These are phyloP conservation scores for Mus caroli DNA, from an alignment of 2,797 vertebrate genomes.

Conservation along the genomic window DNA sequence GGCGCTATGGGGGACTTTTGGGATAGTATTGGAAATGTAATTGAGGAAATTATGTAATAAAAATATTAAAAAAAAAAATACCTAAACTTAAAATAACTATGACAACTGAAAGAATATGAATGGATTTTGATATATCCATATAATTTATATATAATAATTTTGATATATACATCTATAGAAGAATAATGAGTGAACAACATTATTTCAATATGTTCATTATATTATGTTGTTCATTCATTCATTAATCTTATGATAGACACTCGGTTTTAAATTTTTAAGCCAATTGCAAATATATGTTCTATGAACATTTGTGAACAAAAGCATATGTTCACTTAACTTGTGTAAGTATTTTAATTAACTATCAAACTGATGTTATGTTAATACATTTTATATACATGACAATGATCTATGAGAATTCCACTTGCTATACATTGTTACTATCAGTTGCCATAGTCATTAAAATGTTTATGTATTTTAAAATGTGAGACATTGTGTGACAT, in stretches of 20 bases:
- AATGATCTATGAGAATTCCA: not conserved
- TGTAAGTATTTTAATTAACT: slow-evolving; percentile 34
- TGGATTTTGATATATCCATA: not conserved
- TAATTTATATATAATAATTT: not conserved
- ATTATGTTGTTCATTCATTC: not conserved
- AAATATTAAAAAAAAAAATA: no score
- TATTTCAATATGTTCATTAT: not conserved
- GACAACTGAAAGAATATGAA: not conserved
- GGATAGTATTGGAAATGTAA: no score
- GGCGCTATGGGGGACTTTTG: no score
- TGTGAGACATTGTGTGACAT: not conserved
- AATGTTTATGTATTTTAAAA: slow-evolving; percentile 9
- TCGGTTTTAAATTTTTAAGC: slow-evolving; percentile 4
- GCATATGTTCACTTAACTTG: slow-evolving; percentile 9
- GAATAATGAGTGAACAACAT: not conserved
- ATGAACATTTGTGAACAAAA: not conserved
- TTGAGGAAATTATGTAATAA: no score
- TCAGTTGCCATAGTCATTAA: not conserved
- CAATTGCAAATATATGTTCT: not conserved
- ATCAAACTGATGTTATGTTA: not conserved
- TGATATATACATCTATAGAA: not conserved
- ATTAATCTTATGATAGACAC: slow-evolving; percentile 16
- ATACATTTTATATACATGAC: not conserved
- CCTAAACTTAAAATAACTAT: not conserved
- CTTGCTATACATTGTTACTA: not conserved